Conservation (phyloP, 2,797 vertebrate genomes). For the Sphenopsis melanotis region DNA sequence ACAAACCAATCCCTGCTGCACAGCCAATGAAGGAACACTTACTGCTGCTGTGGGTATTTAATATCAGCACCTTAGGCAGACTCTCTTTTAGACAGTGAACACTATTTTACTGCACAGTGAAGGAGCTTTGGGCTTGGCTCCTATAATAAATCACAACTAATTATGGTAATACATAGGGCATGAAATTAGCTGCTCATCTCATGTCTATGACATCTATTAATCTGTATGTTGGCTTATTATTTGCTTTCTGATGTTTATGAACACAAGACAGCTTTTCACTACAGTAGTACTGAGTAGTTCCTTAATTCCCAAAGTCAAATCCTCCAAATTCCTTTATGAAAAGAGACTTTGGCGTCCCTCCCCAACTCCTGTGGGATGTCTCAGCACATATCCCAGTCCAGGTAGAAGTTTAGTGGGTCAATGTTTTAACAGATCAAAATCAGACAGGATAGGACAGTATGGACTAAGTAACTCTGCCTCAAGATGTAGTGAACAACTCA, state of each 20-base stretch:
- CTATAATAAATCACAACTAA: constrained; percentile 34
- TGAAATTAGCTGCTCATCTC: constrained; percentile 24
- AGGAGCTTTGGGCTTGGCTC: background rate
- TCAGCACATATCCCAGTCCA: background rate
- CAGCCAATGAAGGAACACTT: accelerated
- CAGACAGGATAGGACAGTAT: background rate
- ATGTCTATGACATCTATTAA: constrained; percentile 1
- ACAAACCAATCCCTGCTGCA: background rate
- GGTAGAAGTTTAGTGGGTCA: background rate
- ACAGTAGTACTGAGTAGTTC: background rate
- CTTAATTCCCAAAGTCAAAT: background rate
- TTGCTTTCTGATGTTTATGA: background rate
- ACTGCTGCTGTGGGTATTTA: background rate
- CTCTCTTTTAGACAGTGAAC: background rate
- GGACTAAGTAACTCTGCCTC: background rate
- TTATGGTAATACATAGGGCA: background rate
- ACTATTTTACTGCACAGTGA: background rate
- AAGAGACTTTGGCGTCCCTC: background rate
- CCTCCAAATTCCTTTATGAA: background rate
- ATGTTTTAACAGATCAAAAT: background rate
- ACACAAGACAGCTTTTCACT: background rate
- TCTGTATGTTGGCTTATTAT: background rate
- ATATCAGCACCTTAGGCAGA: background rate
- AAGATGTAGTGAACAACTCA: background rate
- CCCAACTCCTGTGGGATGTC: background rate